These are phyloP conservation scores for Diploptera punctata DNA, from an alignment of 2,888 invertebrate genomes.

Conservation along the genomic window DNA sequence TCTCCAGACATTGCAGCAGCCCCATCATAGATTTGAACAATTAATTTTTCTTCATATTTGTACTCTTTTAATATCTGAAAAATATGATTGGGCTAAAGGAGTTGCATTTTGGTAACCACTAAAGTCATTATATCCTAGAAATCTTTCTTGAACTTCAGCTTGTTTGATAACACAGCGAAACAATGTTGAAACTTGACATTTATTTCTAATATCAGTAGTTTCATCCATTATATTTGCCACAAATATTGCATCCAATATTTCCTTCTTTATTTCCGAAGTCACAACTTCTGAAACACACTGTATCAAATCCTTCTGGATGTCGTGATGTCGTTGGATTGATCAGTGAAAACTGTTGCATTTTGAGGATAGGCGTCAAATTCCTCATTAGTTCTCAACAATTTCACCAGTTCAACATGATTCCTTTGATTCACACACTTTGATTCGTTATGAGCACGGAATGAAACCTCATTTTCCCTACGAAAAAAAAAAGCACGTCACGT, in stretches of 20 bases:
- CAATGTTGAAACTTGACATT: constrained; percentile 2
- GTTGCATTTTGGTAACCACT: not conserved
- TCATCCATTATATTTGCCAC: constrained; percentile 1
- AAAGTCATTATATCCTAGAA: not conserved
- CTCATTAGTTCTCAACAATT: not conserved
- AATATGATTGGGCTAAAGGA: not conserved
- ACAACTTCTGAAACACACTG: not conserved
- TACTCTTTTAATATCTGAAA: not conserved
- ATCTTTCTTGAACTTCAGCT: not conserved
- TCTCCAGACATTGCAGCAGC: too few relatives aligned
- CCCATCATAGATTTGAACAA: not conserved
- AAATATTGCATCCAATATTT: not conserved
- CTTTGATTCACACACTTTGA: not conserved
- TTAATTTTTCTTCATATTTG: not conserved
- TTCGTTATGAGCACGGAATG: not conserved
- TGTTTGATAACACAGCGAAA: not conserved
- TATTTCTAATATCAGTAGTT: not conserved
- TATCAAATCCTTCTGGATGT: not conserved
- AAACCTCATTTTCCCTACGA: not conserved
- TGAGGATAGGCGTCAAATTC: not conserved
- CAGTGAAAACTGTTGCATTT: not conserved
- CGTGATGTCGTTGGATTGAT: not conserved
- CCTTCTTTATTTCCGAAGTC: too few relatives aligned
- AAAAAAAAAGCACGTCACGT: not conserved
- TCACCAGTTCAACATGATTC: not conserved